These are phyloP conservation scores for Xiphophorus couchianus DNA, from an alignment of 2,113 vertebrate genomes.

Conservation along the genomic window DNA sequence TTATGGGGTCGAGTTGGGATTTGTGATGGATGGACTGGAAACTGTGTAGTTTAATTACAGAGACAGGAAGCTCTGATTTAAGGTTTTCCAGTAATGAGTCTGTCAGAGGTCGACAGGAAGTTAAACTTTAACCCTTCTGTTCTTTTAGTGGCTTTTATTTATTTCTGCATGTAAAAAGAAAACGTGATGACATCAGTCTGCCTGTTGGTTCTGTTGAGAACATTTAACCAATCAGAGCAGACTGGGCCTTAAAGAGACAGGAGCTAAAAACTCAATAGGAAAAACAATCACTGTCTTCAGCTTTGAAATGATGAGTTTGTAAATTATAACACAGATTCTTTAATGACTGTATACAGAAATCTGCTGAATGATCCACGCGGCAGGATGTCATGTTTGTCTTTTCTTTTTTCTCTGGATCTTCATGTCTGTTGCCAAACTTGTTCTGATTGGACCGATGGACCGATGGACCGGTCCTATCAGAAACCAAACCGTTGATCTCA, in stretches of 20 bases:
- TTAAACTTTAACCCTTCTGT: background rate
- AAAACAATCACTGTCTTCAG: background rate
- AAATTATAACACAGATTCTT: background rate
- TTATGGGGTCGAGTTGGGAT: background rate
- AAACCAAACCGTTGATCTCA: background rate
- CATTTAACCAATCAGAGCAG: background rate
- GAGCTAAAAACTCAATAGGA: background rate
- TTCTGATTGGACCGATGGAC: background rate
- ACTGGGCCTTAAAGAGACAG: background rate
- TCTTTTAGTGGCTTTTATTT: background rate
- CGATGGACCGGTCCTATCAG: background rate
- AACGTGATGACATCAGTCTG: slow-evolving; percentile 1
- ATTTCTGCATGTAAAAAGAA: background rate
- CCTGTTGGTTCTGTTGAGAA: background rate
- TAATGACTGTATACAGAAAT: background rate
- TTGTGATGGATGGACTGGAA: background rate
- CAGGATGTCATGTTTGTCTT: background rate
- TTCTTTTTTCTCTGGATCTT: background rate
- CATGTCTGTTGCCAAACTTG: slow-evolving; percentile 41
- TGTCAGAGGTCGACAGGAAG: slow-evolving; percentile 5
- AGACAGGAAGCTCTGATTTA: slow-evolving; percentile 9
- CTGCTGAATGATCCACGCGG: background rate
- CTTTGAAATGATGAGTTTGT: background rate
- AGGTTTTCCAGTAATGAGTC: slow-evolving; percentile 32
- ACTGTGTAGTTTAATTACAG: background rate